These are phyloP conservation scores for Pteria penguin DNA, from an alignment of 2,888 invertebrate species.

Conservation along the genomic window DNA sequence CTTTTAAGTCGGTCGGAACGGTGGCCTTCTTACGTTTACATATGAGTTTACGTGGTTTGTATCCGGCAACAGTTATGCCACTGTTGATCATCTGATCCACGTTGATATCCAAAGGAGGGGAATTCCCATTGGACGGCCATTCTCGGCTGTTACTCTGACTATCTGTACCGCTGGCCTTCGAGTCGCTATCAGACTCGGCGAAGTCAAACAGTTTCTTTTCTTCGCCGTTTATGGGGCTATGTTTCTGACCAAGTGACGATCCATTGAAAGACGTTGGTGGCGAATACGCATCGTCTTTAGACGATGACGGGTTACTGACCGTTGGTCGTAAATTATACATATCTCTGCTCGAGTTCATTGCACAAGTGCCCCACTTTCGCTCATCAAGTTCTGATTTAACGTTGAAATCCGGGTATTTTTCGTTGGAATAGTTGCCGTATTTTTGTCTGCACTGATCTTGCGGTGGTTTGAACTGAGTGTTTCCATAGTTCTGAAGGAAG, in stretches of 20 bases:
- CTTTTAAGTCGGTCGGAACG: constrained; percentile 51
- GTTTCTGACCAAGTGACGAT: constrained; percentile 1
- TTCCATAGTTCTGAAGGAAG: constrained; percentile 26
- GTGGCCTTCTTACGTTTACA: constrained; percentile 53
- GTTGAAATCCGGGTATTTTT: constrained; percentile 44
- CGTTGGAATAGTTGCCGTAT: constrained; percentile 45
- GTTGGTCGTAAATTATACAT: constrained; percentile 2
- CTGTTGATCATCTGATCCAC: constrained; percentile 64
- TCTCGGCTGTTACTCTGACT: constrained; percentile 26
- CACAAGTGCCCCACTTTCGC: constrained; percentile 38
- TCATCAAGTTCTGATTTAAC: constrained; percentile 39
- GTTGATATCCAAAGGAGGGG: constrained; percentile 46
- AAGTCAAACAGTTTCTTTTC: constrained; percentile 32
- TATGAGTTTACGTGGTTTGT: constrained; percentile 63
- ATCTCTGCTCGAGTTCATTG: constrained; percentile 27
- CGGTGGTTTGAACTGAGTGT: constrained; percentile 34
- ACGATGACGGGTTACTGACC: constrained; percentile 22
- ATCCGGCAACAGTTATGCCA: constrained; percentile 65
- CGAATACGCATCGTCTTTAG: constrained; percentile 39
- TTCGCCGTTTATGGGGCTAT: constrained; percentile 11
- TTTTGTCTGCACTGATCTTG: constrained; percentile 44
- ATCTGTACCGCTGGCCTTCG: constrained; percentile 35
- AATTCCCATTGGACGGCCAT: constrained; percentile 12
- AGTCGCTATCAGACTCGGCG: constrained; percentile 41
- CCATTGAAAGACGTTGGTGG: constrained; percentile 45